Evolutionary conservation across 2,113 vertebrate genomes (phyloP), one percentile per base, ranked within the genome.

Genomic region (Lagopus leucura): DNA sequence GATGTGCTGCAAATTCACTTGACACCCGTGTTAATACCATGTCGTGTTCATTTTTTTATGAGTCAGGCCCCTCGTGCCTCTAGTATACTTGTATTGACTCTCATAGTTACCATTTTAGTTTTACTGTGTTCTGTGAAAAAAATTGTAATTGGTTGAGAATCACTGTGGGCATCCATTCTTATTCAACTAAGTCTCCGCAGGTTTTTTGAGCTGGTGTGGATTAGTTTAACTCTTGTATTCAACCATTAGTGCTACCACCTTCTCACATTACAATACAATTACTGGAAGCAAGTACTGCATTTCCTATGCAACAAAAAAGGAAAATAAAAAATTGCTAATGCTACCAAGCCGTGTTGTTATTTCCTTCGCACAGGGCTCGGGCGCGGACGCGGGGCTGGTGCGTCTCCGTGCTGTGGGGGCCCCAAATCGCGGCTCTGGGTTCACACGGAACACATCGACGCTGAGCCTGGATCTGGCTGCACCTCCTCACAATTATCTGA

Each of bases 221-320:
- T 98, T 97, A 98, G 97, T 98, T 98, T 98, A 98, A 98, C 98
- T 98, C 98, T 98, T 98, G 98, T 98, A 98, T 98, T 98, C 97
- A 98, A 97, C 98, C 98, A 97, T 99, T 98, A 98, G 98, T 98
- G 98, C 98, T 98, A 98, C 98, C 98, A 98, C 98, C 97, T 99
- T 98, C 98, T 98, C 98, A 98, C 98, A 98, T 98, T 98, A 98
- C 98, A 98, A 99, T 98, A 98, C 98, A 97, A 98, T 98, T 99
- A 99, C 98, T 99, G 99, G 98, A 99, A 99, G 98, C 98, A 99
- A 99, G 97, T 99, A 99, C 99, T 99, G 98, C 99, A 99, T 99
- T 99, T 99, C 99, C 99, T 99, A 99, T 99, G 99, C 99, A 99
- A 99, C 98, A 98, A 97, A 99, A 98, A 98, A 98, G 98, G 98